Base-by-base conservation (phyloP, 1,140 invertebrate genomes). In the Formica selysi region DNA sequence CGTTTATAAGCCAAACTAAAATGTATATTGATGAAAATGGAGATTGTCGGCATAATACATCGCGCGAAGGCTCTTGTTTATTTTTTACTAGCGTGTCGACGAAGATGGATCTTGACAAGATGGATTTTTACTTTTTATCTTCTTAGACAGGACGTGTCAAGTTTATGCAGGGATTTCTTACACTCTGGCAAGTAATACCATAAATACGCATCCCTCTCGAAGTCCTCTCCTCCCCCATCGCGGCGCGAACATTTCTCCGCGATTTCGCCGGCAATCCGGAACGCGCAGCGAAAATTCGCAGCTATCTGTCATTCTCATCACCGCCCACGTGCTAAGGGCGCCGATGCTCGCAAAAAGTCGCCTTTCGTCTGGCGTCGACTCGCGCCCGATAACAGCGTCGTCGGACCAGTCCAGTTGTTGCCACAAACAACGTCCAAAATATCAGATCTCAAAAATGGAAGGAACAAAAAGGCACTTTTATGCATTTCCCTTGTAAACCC, bases 101-200 rank as follows among this genome's bases (percentile, higher is more conserved):
- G 44, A 64, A 76, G 64, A 48, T 70, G 13, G 13, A 51, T 74
- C 54, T 19, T 36, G 61, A 19, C 32, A 71, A 59, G 29, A 78
- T 3, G 59, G n/a, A 67, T 70, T 80, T 92, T 91, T 88, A 89
- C 90, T 92, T 90, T 88, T 74, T 86, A 80, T 26, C 41, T 89
- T 26, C 65, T 67, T n/a, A 71, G 44, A 84, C 76, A 5, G 44
- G 80, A 85, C 87, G 81, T 91, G 87, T 91, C 91, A 87, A 44
- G 80, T 87, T 92, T 90, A 89, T 87, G 86, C 79, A 81, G 51
- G 79, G 84, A 76, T 57, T 88, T 86, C 85, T 76, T 87, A 76
- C 91, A 59, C 41, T 81, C 84, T 51, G 86, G 51, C 78, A 51
- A 64, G 61, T 65, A 54, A 51, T 79, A 44, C 88, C 88, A 90